These are phyloP conservation scores for Chinchilla lanigera DNA, from an alignment of 2,113 vertebrate genomes.

Conservation along the genomic window DNA sequence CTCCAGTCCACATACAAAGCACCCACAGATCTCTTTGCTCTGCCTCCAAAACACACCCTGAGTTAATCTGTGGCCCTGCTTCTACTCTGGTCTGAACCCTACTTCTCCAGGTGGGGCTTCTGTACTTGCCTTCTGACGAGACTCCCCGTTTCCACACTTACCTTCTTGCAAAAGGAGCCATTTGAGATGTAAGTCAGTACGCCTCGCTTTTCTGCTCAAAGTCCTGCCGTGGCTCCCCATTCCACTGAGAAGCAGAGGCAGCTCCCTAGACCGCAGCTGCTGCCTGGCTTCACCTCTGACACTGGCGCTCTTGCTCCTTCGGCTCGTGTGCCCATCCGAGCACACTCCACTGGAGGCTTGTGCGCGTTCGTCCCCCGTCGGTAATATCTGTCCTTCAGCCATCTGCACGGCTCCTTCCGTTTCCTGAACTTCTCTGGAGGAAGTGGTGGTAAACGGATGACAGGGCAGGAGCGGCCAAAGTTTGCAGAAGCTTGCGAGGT, in stretches of 20 bases:
- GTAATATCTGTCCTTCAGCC: neutral
- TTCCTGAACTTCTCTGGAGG: neutral
- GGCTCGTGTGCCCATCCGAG: neutral
- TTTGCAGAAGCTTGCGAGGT: neutral
- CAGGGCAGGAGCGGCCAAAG: neutral
- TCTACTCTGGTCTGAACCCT: neutral
- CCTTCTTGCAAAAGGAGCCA: neutral
- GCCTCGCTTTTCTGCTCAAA: neutral
- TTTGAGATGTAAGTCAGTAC: neutral
- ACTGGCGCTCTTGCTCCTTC: neutral
- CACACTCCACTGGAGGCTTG: neutral
- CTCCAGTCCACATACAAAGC: neutral
- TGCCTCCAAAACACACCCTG: neutral
- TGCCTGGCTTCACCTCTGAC: neutral
- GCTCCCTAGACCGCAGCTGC: neutral
- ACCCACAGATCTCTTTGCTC: neutral
- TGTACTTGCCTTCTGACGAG: neutral
- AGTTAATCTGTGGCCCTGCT: fast-evolving
- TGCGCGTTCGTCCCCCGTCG: neutral
- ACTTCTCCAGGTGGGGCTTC: neutral
- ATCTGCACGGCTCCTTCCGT: neutral
- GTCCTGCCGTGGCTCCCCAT: neutral
- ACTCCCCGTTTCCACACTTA: neutral
- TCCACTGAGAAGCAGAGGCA: neutral
- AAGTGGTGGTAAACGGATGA: neutral